phyloP scores from a whole-genome alignment of 2,888 invertebrate genomes.

The Protodeltote pygarga region DNA sequence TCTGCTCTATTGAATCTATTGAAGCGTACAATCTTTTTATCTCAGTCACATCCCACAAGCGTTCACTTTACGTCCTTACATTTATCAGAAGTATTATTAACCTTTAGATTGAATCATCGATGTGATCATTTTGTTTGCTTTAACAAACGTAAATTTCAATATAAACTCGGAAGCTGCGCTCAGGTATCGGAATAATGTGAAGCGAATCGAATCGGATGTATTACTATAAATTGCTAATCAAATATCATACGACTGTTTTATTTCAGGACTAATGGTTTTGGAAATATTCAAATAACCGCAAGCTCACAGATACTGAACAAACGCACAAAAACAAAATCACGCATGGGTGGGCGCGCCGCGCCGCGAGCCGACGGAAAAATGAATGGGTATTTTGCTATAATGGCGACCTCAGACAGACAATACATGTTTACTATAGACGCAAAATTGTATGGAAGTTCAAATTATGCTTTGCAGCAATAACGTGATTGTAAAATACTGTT shows the following conservation, averaged over 20 bases:
- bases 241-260: conserved; percentile 70
- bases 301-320: conserved; percentile 79
- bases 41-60: conserved; percentile 63
- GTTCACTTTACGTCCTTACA: conserved; percentile 56
- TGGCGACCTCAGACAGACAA: conserved; percentile 68
- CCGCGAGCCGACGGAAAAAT: conserved; percentile 75
- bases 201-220: conserved; percentile 7
- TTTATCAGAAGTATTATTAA: conserved; percentile 49
- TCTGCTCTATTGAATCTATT: conserved; percentile 83
- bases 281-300: conserved; percentile 77
- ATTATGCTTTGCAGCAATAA: conserved; percentile 11
- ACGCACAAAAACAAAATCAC: conserved; percentile 82
- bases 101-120: conserved; percentile 39
- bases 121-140: conserved; percentile 15
- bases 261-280: conserved; percentile 72
- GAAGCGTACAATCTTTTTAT: conserved; percentile 81
- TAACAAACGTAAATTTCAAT: conserved; percentile 26
- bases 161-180: conserved; percentile 1
- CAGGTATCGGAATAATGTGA: not conserved
- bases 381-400: conserved; percentile 81
- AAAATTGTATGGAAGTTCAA: conserved; percentile 33
- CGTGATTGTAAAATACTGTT: not conserved
- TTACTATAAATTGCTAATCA: conserved; percentile 58
- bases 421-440: conserved; percentile 43
- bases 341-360: conserved; percentile 76